Percentiles rank a stretch among this genome's conserved stretches.
These are phyloP conservation scores for Nothura maculosa DNA, from an alignment of 2,797 vertebrate genomes.

Conservation along the genomic window DNA sequence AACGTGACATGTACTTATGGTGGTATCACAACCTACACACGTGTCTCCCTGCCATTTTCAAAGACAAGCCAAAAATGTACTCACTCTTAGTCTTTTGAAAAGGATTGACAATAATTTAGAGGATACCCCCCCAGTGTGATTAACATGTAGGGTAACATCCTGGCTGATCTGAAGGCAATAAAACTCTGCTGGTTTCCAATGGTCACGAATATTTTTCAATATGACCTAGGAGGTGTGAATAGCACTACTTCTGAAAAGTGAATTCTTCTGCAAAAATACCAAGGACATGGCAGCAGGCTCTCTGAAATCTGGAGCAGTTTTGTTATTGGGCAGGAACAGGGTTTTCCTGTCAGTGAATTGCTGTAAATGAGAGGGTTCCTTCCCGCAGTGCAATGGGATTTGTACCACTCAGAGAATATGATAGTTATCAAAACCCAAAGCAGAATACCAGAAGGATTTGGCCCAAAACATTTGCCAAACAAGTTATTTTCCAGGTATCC, in stretches of 20 bases:
- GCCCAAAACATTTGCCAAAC: background rate
- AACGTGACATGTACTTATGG: background rate
- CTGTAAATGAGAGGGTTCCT: background rate
- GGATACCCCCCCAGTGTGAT: background rate
- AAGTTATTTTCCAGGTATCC: background rate
- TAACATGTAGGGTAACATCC: background rate
- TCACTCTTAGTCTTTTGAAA: background rate
- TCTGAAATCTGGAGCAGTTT: rapidly evolving
- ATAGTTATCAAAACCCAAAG: background rate
- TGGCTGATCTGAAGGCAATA: background rate
- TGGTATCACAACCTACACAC: background rate
- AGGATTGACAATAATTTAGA: background rate
- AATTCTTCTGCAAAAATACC: background rate
- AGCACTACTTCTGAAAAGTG: background rate
- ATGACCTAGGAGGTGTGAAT: background rate
- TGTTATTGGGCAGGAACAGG: background rate
- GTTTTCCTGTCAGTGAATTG: background rate
- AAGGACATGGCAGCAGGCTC: background rate
- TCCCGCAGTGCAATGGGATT: background rate
- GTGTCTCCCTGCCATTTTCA: background rate
- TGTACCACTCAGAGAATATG: background rate
- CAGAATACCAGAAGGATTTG: background rate
- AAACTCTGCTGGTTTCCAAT: background rate
- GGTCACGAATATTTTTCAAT: background rate
- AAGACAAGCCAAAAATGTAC: background rate